These are phyloP conservation scores for Polypterus senegalus DNA, from an alignment of 2,113 vertebrate genomes.

Conservation along the genomic window DNA sequence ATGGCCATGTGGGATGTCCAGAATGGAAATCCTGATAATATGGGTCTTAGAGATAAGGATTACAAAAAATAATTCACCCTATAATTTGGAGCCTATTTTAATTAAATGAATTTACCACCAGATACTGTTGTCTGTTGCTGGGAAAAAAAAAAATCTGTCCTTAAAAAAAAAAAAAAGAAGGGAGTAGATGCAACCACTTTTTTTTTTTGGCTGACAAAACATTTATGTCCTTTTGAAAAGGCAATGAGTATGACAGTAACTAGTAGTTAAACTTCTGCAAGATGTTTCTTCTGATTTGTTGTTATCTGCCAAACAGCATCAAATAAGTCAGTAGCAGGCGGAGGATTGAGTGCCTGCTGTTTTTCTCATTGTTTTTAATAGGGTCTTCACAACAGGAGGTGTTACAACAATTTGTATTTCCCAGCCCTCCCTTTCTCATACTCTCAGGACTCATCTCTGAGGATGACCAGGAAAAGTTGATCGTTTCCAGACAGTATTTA, in stretches of 20 bases:
- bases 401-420: slow-evolving; percentile 32
- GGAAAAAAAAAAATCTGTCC: neutral
- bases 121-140: neutral
- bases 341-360: slow-evolving; percentile 38
- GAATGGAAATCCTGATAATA: slow-evolving; percentile 11
- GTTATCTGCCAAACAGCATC: slow-evolving; percentile 32
- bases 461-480: slow-evolving; percentile 3
- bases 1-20: slow-evolving; percentile 10
- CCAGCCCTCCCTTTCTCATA: slow-evolving; percentile 9
- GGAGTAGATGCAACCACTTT: neutral
- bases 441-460: slow-evolving; percentile 7
- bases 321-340: slow-evolving; percentile 31
- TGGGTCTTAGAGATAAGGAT: slow-evolving; percentile 10
- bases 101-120: neutral
- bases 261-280: slow-evolving; percentile 24
- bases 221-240: slow-evolving; percentile 9
- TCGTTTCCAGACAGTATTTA: too few relatives aligned
- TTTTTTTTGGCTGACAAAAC: neutral
- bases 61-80: slow-evolving; percentile 10
- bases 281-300: slow-evolving; percentile 24
- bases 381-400: slow-evolving; percentile 36
- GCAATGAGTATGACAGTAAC: slow-evolving; percentile 6
- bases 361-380: slow-evolving; percentile 38
- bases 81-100: neutral
- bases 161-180: too few relatives aligned